phyloP scores from a whole-genome alignment of 2,113 vertebrate species.

The Macroglossus sobrinus region DNA sequence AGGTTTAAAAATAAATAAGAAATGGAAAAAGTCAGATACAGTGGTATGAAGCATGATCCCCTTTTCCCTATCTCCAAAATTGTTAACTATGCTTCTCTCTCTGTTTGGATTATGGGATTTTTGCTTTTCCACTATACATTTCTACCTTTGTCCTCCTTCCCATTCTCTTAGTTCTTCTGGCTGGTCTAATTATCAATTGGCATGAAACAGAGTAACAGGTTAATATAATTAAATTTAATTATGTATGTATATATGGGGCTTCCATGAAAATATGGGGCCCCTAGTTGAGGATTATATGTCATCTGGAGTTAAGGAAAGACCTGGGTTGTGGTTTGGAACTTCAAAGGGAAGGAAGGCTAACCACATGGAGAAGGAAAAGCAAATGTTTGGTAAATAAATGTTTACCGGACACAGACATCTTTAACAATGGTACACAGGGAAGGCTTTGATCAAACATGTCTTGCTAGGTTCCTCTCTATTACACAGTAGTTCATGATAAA shows the following conservation, averaged over 20 bases:
- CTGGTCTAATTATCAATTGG: background rate
- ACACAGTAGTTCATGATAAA: background rate
- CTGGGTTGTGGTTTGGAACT: background rate
- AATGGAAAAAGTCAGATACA: background rate
- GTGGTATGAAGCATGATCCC: background rate
- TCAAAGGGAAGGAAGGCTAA: background rate
- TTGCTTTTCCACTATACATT: background rate
- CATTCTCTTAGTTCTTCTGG: background rate
- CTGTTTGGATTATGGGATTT: background rate
- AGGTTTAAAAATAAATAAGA: constrained; percentile 11
- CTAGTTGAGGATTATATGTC: background rate
- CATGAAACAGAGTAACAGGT: background rate
- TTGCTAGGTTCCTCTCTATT: background rate
- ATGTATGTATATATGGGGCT: background rate
- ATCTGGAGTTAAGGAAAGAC: background rate
- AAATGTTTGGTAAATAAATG: background rate
- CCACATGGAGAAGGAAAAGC: background rate
- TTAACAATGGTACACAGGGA: background rate
- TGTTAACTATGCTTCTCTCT: background rate
- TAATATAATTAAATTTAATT: background rate
- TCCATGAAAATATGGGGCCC: background rate
- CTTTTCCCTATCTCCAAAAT: background rate
- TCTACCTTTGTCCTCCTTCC: background rate
- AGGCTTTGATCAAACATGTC: background rate
- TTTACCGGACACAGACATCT: background rate